Evolutionary conservation across 2,888 invertebrate species (phyloP), one percentile per base, ranked within the genome.

Genomic region (Drosophila rubida): DNA sequence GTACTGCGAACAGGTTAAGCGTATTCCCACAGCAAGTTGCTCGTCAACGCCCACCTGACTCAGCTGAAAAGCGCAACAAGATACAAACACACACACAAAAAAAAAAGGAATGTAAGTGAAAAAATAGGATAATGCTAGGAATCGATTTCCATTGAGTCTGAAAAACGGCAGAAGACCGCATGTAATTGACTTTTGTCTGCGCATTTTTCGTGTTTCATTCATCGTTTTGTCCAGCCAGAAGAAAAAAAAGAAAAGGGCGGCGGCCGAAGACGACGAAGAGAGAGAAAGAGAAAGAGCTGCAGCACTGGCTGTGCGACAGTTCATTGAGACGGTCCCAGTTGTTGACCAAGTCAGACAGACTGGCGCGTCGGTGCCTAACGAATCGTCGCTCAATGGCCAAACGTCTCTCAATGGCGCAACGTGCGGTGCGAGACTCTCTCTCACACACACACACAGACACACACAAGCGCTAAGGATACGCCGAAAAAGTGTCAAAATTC

Each of bases 181-280:
- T 78, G 84, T 90, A 90, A 90, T 90, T 90, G 90, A 90, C 90
- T 90, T 90, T 90, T 89, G 86, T 83, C 58, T 71, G 66, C 42
- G 68, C 68, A 75, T 73, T 74, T 39, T 45, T 42, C 27, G 32
- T 22, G 16, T 79, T 67, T 77, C 88, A 87, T 83, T 79, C 69
- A 76, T 76, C 61, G 70, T 60, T 58, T 32, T 32, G 32, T 32
- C 35, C 51, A 62, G 64, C 54, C 19, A 19, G n/a, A n/a, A n/a
- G n/a, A 19, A 19, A 3, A 19, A 19, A 19, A 71, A 60, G 66
- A 75, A 53, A 61, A 62, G 48, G 50, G 39, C 59, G 41, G 58
- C 53, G 59, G 54, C 49, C 51, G 14, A n/a, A 61, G 65, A 72
- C 32, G n/a, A 32, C 11, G 32, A 32, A 11, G 32, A 32, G n/a